Percentiles rank a stretch among this genome's conserved stretches.
Conservation (phyloP, 2,113 vertebrate genomes). For the Pungitius pungitius region DNA sequence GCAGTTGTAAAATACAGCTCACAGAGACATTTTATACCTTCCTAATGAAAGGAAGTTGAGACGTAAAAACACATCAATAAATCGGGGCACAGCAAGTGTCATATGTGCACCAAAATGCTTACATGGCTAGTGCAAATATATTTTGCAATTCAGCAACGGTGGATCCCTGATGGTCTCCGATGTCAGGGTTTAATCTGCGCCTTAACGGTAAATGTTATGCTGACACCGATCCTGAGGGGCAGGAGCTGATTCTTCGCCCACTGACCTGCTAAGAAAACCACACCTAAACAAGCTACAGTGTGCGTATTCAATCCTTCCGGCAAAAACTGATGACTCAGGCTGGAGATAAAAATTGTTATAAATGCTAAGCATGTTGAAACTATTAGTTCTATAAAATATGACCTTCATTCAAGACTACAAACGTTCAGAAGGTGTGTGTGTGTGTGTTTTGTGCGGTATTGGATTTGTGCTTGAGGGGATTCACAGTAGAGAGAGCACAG, state of each 20-base stretch:
- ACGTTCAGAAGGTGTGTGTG: constrained; percentile 27
- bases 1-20: constrained; percentile 21
- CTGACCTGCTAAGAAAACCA: constrained; percentile 19
- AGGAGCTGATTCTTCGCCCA: constrained; percentile 26
- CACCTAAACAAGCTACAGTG: constrained; percentile 9
- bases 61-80: constrained; percentile 29
- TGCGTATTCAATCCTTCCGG: constrained; percentile 11
- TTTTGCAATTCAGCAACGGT: constrained; percentile 71
- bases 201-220: constrained; percentile 65
- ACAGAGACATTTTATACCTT: constrained; percentile 28
- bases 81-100: constrained; percentile 57
- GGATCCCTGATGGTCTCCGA: constrained; percentile 54
- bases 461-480: constrained; percentile 29
- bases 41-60: constrained; percentile 34
- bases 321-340: constrained; percentile 39
- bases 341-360: constrained; percentile 23
- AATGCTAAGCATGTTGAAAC: constrained; percentile 29
- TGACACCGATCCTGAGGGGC: constrained; percentile 49
- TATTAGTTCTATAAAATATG: constrained; percentile 35
- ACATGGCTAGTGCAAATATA: constrained; percentile 45
- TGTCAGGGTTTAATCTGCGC: constrained; percentile 47
- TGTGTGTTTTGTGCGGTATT: constrained; percentile 39
- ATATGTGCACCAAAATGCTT: constrained; percentile 47
- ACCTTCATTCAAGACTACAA: constrained; percentile 40
- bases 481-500: constrained; percentile 14